Percentiles rank a stretch among this genome's conserved stretches.
These are phyloP conservation scores for Gastrophryne carolinensis DNA, from an alignment of 2,797 vertebrate genomes.

Conservation along the genomic window DNA sequence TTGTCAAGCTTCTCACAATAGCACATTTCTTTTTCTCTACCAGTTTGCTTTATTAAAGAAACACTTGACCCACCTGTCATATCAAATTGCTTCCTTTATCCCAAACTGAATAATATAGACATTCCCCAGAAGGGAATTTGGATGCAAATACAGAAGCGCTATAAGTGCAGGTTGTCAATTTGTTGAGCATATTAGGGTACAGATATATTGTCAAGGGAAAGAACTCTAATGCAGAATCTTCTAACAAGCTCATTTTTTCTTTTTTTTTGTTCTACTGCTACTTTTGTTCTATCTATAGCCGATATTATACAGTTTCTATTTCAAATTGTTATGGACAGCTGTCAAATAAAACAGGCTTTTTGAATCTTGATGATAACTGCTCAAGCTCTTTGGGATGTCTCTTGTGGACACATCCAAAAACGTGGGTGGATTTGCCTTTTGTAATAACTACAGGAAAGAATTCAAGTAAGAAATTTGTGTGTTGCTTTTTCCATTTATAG, in stretches of 20 bases:
- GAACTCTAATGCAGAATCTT: conserved; percentile 80
- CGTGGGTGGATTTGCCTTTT: conserved; percentile 55
- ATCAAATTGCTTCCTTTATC: conserved; percentile 90
- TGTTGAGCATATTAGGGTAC: conserved; percentile 83
- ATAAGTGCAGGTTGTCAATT: conserved; percentile 87
- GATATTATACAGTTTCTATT: conserved; percentile 67
- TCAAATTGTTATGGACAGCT: conserved; percentile 72
- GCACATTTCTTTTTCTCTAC: conserved; percentile 72
- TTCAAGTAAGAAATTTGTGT: conserved; percentile 51
- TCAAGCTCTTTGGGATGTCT: conserved; percentile 39
- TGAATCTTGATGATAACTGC: conserved; percentile 52
- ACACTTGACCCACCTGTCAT: conserved; percentile 88
- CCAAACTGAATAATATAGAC: conserved; percentile 83
- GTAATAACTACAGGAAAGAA: conserved; percentile 59
- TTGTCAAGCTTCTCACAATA: conserved; percentile 76
- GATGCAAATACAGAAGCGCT: conserved; percentile 93
- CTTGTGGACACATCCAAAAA: conserved; percentile 53
- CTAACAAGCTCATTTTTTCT: conserved; percentile 92
- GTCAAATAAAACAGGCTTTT: conserved; percentile 61
- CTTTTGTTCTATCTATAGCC: conserved; percentile 71
- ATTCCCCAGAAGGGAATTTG: conserved; percentile 84
- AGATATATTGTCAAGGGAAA: conserved; percentile 80
- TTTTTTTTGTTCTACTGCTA: conserved; percentile 70
- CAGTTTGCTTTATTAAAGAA: conserved; percentile 86
- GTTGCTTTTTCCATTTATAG: too few species aligned